phyloP scores from a whole-genome alignment of 1,140 invertebrate species.

The Sarcophaga bullata region DNA sequence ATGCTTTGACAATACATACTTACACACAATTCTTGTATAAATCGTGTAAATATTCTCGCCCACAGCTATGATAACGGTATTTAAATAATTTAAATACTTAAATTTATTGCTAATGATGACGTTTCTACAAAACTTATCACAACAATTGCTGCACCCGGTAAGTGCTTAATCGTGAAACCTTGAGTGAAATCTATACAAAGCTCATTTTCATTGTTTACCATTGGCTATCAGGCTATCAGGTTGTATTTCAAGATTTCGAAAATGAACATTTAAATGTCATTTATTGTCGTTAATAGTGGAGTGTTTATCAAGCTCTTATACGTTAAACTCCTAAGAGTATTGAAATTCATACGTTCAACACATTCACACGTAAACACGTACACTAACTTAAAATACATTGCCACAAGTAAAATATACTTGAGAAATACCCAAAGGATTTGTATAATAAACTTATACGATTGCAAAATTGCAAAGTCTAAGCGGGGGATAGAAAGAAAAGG shows the following conservation, averaged over 20 bases:
- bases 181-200: not conserved
- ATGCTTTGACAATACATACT: too few relatives aligned
- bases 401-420: not conserved
- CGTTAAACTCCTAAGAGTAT: conserved; percentile 2
- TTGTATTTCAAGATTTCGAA: not conserved
- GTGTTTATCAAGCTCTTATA: conserved; percentile 5
- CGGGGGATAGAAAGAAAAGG: too few relatives aligned
- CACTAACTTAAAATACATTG: not conserved
- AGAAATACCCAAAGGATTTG: conserved; percentile 1
- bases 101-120: too few relatives aligned
- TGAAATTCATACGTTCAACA: conserved; percentile 17
- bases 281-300: conserved; percentile 11
- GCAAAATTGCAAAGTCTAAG: not conserved
- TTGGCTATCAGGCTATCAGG: not conserved
- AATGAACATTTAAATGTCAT: conserved; percentile 9
- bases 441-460: conserved; percentile 8
- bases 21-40: too few relatives aligned
- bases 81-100: too few relatives aligned
- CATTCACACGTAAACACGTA: too few relatives aligned
- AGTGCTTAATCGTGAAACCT: not conserved
- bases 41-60: too few relatives aligned
- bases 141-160: not conserved
- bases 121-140: not conserved
- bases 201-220: not conserved
- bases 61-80: too few relatives aligned